Percentiles rank a stretch among this genome's conserved stretches.
These are phyloP conservation scores for Odontomachus brunneus DNA, from an alignment of 1,140 invertebrate genomes.

Conservation along the genomic window DNA sequence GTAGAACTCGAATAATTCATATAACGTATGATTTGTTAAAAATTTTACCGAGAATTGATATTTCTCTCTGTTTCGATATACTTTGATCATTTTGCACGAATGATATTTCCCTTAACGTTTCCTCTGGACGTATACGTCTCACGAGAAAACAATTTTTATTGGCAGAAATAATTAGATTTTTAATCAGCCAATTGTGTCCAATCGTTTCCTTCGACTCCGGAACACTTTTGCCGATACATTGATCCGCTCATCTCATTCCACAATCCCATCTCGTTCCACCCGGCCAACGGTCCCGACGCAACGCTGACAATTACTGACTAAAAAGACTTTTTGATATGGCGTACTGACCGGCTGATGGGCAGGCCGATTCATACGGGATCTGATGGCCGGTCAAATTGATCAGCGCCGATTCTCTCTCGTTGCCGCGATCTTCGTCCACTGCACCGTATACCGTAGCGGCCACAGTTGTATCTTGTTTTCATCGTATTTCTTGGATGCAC, in stretches of 20 bases:
- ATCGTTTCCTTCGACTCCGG: constrained; percentile 10
- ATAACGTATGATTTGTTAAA: no score
- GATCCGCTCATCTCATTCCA: constrained; percentile 51
- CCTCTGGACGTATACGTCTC: no score
- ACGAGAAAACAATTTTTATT: no score
- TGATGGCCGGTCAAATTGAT: constrained; percentile 57
- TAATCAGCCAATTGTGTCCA: background rate
- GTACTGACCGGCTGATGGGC: constrained; percentile 67
- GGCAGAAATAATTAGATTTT: background rate
- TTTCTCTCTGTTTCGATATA: no score
- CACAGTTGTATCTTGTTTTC: constrained; percentile 43
- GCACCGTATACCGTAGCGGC: constrained; percentile 67
- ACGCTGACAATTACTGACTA: constrained; percentile 80
- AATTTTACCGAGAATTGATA: no score
- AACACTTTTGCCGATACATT: constrained; percentile 15
- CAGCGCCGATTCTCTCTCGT: constrained; percentile 74
- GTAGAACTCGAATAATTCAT: background rate
- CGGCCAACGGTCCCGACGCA: constrained; percentile 84
- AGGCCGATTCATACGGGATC: constrained; percentile 57
- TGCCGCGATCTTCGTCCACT: constrained; percentile 74
- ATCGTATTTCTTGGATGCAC: constrained; percentile 37
- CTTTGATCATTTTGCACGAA: no score
- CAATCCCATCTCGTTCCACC: constrained; percentile 73
- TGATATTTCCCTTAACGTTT: no score
- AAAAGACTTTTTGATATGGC: constrained; percentile 67